Evolutionary conservation across 2,113 vertebrate species (phyloP).

Genomic region (Aspidoscelis tigris): DNA sequence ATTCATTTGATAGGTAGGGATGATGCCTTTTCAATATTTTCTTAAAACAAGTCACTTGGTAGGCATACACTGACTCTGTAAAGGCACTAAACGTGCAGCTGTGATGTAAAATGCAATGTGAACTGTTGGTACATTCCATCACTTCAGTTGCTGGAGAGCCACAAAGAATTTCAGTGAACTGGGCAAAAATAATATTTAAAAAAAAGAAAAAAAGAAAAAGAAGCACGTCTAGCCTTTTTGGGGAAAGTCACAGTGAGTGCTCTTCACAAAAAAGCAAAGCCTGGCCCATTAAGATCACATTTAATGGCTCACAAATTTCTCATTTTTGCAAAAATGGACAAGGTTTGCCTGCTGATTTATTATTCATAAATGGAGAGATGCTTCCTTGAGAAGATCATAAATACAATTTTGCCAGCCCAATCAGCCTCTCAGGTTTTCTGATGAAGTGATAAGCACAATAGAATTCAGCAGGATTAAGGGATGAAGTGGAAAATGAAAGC

Average conservation of each 20-base stretch:
- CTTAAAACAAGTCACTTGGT: no score
- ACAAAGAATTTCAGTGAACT: slow-evolving; percentile 22
- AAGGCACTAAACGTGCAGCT: no score
- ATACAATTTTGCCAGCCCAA: slow-evolving; percentile 61
- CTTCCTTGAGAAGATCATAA: slow-evolving; percentile 57
- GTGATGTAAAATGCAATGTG: neutral
- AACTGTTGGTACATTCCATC: slow-evolving; percentile 17
- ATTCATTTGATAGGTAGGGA: no score
- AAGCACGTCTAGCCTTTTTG: neutral
- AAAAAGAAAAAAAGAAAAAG: neutral
- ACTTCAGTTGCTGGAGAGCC: slow-evolving; percentile 19
- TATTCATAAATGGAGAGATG: slow-evolving; percentile 58
- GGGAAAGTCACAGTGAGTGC: slow-evolving; percentile 40
- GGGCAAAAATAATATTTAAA: slow-evolving; percentile 32
- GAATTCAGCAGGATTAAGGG: slow-evolving; percentile 61
- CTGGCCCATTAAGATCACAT: slow-evolving; percentile 63
- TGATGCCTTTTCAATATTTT: no score
- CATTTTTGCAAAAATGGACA: slow-evolving; percentile 62
- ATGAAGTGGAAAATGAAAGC: slow-evolving; percentile 64
- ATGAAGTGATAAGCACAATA: slow-evolving; percentile 59
- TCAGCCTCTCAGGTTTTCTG: slow-evolving; percentile 47
- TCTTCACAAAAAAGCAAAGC: slow-evolving; percentile 40
- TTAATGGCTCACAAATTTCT: slow-evolving; percentile 68
- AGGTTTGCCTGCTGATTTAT: slow-evolving; percentile 62
- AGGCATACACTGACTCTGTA: no score